Evolutionary conservation across 2,888 invertebrate genomes (phyloP), one percentile per base, ranked within the genome.

Genomic region (Leptinotarsa peninsularis): DNA sequence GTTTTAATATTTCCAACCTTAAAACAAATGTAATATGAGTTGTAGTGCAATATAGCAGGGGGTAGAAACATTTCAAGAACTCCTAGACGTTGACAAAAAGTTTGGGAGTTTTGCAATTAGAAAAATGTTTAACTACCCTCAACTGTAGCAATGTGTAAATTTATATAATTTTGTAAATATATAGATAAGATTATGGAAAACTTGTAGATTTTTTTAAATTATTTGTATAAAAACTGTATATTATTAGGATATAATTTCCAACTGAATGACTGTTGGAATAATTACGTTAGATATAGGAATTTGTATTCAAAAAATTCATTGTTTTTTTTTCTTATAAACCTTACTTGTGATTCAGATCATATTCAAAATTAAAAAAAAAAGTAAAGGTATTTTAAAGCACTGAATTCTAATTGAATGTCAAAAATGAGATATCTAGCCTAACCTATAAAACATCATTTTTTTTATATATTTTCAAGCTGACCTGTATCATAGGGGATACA

Each of bases 121-220:
- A 54, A 60, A 54, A 74, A 71, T 71, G 72, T 79, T 73, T 73
- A 63, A 63, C 67, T 23, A 67, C 50, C 23, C 23, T 27, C 15
- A 50, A 52, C 60, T 72, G 60, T 69, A 58, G 71, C 66, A 73
- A 50, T 72, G 60, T 75, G 67, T 77, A 77, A 67, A 71, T 68
- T 67, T 54, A 43, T 72, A 70, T 77, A 60, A 70, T 74, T 74
- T 79, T 79, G 76, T 79, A 77, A 67, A 78, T 78, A 77, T 71
- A 71, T 75, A 73, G 72, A 76, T 54, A 74, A 72, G 69, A 49
- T 72, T 67, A 71, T 56, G 49, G 67, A 72, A 54, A 50, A 74
- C 76, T 74, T 76, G 76, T 79, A 79, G 77, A 76, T 72, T 76
- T 79, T 75, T 78, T 76, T 79, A 79, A 77, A 77, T 77, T 76